These are phyloP conservation scores for Gymnoscopelus braueri DNA, from an alignment of 2,797 vertebrate species.

Conservation along the genomic window DNA sequence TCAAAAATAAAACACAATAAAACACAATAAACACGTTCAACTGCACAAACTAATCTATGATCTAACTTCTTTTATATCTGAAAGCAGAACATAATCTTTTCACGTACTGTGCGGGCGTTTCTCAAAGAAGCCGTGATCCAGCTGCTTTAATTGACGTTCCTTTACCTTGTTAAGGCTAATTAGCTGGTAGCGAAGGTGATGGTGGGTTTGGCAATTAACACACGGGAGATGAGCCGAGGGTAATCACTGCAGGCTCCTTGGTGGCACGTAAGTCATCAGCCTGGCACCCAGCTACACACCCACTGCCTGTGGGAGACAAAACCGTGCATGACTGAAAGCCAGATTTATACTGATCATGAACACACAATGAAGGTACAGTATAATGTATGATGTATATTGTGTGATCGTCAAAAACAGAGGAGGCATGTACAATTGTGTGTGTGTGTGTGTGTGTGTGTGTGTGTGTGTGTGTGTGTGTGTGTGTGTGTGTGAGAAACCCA, in stretches of 20 bases:
- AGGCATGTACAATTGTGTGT: slow-evolving; percentile 2
- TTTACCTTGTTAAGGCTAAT: slow-evolving; percentile 69
- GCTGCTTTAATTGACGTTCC: slow-evolving; percentile 69
- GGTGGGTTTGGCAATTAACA: slow-evolving; percentile 90
- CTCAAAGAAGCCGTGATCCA: slow-evolving; percentile 36
- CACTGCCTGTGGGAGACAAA: slow-evolving; percentile 6
- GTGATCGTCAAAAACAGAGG: slow-evolving; percentile 5
- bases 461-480: slow-evolving; percentile 3
- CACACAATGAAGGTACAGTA: no score
- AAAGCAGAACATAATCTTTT: slow-evolving; percentile 10
- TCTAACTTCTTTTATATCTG: not conserved
- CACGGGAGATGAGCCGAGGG: slow-evolving; percentile 86
- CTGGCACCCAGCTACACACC: slow-evolving; percentile 37
- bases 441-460: not conserved
- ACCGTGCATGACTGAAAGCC: no score
- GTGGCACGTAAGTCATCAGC: slow-evolving; percentile 79
- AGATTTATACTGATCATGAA: no score
- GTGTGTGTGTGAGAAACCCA: no score
- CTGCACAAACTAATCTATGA: not conserved
- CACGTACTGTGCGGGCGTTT: not conserved
- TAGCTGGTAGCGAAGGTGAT: slow-evolving; percentile 87
- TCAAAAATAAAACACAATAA: no score
- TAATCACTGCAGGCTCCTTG: slow-evolving; percentile 89
- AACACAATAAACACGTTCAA: no score
- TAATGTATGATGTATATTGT: not conserved